phyloP scores from a whole-genome alignment of 2,888 invertebrate genomes.

The Acleris sparsana region DNA sequence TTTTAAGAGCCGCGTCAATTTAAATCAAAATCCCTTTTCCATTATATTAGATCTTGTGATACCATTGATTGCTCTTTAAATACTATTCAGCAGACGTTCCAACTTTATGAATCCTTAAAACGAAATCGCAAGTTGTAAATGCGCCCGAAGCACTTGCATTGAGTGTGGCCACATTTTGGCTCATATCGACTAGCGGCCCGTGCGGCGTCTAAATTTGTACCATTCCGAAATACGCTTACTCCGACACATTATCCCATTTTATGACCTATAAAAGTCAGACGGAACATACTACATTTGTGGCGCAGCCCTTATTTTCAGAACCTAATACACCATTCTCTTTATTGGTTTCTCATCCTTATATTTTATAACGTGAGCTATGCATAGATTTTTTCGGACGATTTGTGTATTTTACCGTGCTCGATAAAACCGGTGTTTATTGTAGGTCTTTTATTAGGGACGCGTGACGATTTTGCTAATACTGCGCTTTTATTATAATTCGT shows the following conservation, averaged over 20 bases:
- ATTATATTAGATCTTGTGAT: no score
- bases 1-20: no score
- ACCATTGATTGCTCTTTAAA: neutral
- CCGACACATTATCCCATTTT: constrained; percentile 81
- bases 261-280: constrained; percentile 81
- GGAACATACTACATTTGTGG: constrained; percentile 79
- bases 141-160: constrained; percentile 46
- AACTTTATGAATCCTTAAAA: constrained; percentile 22
- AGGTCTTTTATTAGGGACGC: constrained; percentile 65
- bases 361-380: constrained; percentile 69
- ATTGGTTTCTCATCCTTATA: constrained; percentile 70
- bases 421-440: constrained; percentile 72
- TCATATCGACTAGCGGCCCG: constrained; percentile 61
- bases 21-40: no score
- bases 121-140: constrained; percentile 49
- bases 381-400: constrained; percentile 73
- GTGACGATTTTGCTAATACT: constrained; percentile 72
- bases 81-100: neutral
- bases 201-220: constrained; percentile 78
- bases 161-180: constrained; percentile 65
- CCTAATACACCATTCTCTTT: constrained; percentile 76
- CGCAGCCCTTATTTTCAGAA: constrained; percentile 77
- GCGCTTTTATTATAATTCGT: constrained; percentile 70
- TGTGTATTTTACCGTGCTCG: constrained; percentile 68
- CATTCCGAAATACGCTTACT: constrained; percentile 79